Evolutionary conservation across 2,797 vertebrate species (phyloP).

Genomic region (Lacerta viridis): DNA sequence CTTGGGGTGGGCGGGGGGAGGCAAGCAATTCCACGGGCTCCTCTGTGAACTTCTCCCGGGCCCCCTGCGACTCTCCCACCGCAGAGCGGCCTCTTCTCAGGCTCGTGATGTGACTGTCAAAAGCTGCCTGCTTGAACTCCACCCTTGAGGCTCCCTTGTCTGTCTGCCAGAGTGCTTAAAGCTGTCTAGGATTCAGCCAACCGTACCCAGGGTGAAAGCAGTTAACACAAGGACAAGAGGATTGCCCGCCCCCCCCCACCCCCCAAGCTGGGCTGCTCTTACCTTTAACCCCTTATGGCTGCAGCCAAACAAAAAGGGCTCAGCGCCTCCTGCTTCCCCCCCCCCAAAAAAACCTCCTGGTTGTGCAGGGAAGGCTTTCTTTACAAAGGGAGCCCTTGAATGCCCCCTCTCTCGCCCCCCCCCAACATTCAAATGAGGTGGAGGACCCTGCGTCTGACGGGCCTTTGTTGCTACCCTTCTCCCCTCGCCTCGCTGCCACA

Average conservation of each 20-base stretch:
- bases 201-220: conserved; percentile 27
- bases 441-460: conserved; percentile 26
- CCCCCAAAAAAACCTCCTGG: conserved; percentile 7
- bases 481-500: background rate
- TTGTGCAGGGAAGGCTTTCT: background rate
- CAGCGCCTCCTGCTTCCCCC: background rate
- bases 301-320: conserved; percentile 36
- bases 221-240: conserved; percentile 57
- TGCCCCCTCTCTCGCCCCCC: background rate
- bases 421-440: conserved; percentile 48
- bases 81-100: background rate
- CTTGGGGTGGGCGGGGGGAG: too few species aligned
- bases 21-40: rapidly evolving
- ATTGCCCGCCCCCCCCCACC: background rate
- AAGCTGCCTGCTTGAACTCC: background rate
- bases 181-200: conserved; percentile 59
- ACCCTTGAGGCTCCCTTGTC: conserved; percentile 15
- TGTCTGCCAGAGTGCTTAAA: conserved; percentile 56
- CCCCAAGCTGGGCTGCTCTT: conserved; percentile 21
- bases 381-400: conserved; percentile 52
- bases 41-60: background rate
- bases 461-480: conserved; percentile 28
- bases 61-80: background rate
- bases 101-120: conserved; percentile 16
- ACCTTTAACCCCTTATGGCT: conserved; percentile 50